Conservation (phyloP, 2,888 invertebrate species). For the Epistrophe grossulariae region DNA sequence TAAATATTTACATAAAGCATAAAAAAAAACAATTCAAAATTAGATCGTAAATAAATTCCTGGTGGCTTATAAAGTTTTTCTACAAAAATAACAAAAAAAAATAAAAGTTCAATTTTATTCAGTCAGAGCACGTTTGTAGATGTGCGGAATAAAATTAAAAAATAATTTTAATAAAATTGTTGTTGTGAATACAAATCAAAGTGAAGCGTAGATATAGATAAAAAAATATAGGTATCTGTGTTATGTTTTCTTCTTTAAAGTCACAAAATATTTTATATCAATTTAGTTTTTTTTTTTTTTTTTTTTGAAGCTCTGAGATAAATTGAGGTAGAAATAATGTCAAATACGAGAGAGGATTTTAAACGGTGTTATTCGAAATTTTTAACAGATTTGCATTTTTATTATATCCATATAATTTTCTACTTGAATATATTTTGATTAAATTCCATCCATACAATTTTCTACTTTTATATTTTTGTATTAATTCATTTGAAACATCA, state of each 20-base stretch:
- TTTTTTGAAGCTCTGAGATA: background rate
- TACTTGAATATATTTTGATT: no score
- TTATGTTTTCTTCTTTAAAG: conserved; percentile 10
- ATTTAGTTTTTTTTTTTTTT: background rate
- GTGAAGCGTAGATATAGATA: background rate
- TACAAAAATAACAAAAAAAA: conserved; percentile 26
- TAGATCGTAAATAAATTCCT: conserved; percentile 3
- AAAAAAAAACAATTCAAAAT: background rate
- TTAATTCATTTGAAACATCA: no score
- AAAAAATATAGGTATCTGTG: conserved; percentile 23
- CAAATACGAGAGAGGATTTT: conserved; percentile 23
- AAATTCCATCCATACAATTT: no score
- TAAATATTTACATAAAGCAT: conserved; percentile 23
- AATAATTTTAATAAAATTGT: conserved; percentile 38
- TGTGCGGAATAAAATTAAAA: conserved; percentile 49
- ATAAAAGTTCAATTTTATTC: background rate
- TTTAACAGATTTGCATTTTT: conserved; percentile 4
- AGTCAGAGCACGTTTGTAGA: conserved; percentile 59
- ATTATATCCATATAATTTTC: no score
- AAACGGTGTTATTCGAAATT: background rate
- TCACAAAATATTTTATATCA: background rate
- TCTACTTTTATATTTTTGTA: no score
- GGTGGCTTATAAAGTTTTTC: background rate
- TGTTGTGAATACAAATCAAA: conserved; percentile 45
- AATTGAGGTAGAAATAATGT: conserved; percentile 6